A percentile compares a stretch with the other conserved stretches of the same genome.
These are phyloP conservation scores for Brachymystax lenok DNA, from an alignment of 2,797 vertebrate genomes.

Conservation along the genomic window DNA sequence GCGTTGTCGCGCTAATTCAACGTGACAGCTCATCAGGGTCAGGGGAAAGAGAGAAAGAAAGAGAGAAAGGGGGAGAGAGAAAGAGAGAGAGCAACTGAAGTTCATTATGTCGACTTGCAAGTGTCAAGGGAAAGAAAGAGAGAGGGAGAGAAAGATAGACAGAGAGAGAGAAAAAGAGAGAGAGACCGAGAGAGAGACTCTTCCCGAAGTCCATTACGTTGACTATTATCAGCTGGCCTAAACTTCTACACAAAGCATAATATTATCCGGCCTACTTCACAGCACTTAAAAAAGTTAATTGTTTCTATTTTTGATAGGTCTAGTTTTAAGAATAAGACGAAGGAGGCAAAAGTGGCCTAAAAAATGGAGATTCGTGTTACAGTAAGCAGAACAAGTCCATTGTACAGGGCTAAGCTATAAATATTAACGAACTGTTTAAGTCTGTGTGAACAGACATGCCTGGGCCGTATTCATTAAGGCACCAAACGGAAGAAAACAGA, in stretches of 20 bases:
- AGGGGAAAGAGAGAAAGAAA: neutral
- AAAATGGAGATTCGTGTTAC: slow-evolving; percentile 7
- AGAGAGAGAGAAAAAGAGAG: neutral
- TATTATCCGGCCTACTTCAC: slow-evolving; percentile 11
- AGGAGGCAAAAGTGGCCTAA: slow-evolving; percentile 19
- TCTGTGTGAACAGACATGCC: neutral
- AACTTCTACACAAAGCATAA: neutral
- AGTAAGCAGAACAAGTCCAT: slow-evolving; percentile 7
- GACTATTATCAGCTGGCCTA: neutral
- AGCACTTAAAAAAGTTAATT: slow-evolving; percentile 18
- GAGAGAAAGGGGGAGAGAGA: neutral
- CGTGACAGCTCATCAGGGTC: neutral
- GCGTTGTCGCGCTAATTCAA: neutral
- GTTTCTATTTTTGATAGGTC: slow-evolving; percentile 19
- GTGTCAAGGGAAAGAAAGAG: neutral
- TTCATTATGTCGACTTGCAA: neutral
- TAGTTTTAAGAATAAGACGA: slow-evolving; percentile 15
- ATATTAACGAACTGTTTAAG: slow-evolving; percentile 4
- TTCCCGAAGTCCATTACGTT: neutral
- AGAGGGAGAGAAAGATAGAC: neutral
- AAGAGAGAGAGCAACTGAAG: neutral
- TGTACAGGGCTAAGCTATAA: neutral
- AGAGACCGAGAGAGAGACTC: neutral
- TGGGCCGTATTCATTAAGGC: neutral
- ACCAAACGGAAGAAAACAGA: neutral